Evolutionary conservation across 2,113 vertebrate species (phyloP).

Genomic region (Protobothrops flavoviridis): DNA sequence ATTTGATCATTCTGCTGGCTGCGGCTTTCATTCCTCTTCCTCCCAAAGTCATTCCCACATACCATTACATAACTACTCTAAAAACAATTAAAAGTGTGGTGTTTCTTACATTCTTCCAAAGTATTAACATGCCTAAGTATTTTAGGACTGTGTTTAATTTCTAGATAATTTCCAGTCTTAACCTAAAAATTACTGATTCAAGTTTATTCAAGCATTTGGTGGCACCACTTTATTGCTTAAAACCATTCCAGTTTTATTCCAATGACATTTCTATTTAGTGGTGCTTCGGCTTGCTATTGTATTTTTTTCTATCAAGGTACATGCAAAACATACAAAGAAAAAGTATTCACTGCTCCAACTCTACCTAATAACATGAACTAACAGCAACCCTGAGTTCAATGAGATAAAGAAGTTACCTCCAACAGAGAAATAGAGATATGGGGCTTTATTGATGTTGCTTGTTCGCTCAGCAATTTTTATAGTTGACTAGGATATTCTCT

Average conservation of each 20-base stretch:
- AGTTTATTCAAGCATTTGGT: conserved; percentile 28
- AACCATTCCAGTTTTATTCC: not conserved
- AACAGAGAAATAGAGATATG: not conserved
- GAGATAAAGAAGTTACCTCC: not conserved
- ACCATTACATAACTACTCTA: not conserved
- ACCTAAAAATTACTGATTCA: not conserved
- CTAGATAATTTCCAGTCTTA: not conserved
- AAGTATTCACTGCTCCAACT: not conserved
- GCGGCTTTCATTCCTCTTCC: not conserved
- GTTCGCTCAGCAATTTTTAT: not conserved
- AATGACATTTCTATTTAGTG: not conserved
- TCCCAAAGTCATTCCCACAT: not conserved
- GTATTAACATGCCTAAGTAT: conserved; percentile 13
- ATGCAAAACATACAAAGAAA: not conserved
- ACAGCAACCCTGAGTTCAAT: not conserved
- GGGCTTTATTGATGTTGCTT: not conserved
- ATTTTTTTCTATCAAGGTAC: not conserved
- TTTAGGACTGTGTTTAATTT: conserved; percentile 8
- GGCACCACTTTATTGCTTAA: not conserved
- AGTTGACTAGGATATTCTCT: not conserved
- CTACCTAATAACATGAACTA: not conserved
- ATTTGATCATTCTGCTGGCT: not conserved
- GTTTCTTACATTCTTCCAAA: not conserved
- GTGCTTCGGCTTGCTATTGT: not conserved
- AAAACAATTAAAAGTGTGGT: not conserved